Percentiles rank a stretch among this genome's conserved stretches.
These are phyloP conservation scores for Petromus typicus DNA, from an alignment of 2,113 vertebrate species.

Conservation along the genomic window DNA sequence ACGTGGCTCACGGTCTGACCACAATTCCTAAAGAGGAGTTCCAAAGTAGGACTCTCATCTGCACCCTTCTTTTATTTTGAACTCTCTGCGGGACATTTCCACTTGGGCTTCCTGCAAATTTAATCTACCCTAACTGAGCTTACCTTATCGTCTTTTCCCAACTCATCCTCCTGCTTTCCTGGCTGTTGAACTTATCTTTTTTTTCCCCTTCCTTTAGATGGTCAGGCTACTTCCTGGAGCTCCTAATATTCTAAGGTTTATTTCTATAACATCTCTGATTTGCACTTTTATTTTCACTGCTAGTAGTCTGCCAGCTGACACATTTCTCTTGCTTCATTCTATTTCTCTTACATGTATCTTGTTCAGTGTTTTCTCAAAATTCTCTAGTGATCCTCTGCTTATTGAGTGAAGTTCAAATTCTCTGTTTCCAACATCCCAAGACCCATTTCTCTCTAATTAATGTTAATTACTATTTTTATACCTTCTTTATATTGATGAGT, in stretches of 20 bases:
- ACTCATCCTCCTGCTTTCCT: neutral
- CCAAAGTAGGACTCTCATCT: neutral
- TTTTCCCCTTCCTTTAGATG: neutral
- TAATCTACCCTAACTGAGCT: neutral
- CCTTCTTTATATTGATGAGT: neutral
- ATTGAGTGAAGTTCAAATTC: constrained; percentile 46
- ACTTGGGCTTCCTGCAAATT: neutral
- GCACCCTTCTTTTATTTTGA: neutral
- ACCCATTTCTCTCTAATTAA: constrained; percentile 31
- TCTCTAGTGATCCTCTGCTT: constrained; percentile 13
- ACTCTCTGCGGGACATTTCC: neutral
- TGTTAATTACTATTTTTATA: neutral
- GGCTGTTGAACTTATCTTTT: neutral
- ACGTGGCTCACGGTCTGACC: neutral
- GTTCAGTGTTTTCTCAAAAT: neutral
- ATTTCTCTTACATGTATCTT: neutral
- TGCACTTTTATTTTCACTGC: neutral
- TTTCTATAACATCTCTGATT: neutral
- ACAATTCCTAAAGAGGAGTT: neutral
- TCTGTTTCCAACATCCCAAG: constrained; percentile 3
- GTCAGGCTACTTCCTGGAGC: neutral
- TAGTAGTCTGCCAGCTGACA: neutral
- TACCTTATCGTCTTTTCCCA: neutral
- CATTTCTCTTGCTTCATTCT: neutral
- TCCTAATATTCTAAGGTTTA: neutral